Evolutionary conservation across 2,888 invertebrate species (phyloP).

Genomic region (Sympetrum striolatum): DNA sequence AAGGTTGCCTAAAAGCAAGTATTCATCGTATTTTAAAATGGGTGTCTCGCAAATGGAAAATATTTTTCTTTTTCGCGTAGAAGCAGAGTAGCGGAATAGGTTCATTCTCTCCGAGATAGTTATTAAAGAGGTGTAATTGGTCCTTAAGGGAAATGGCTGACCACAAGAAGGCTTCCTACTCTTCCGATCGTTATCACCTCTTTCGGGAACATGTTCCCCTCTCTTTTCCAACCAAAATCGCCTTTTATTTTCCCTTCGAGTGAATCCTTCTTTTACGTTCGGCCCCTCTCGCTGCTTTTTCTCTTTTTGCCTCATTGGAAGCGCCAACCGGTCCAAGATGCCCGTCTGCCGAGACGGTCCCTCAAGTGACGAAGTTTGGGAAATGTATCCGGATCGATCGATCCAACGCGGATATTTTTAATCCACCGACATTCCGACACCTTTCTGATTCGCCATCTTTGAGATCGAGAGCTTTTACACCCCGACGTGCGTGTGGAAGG

Average conservation of each 20-base stretch:
- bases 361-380: not conserved
- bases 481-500: not conserved
- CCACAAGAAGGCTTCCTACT: not conserved
- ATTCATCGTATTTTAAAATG: too few species aligned
- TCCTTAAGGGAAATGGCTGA: not conserved
- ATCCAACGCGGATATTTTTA: not conserved
- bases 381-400: not conserved
- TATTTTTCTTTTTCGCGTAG: not conserved
- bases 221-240: not conserved
- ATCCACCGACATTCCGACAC: not conserved
- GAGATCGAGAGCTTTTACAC: not conserved
- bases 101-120: not conserved
- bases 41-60: not conserved
- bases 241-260: not conserved
- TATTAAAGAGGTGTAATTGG: not conserved
- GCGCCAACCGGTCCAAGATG: constrained; percentile 3
- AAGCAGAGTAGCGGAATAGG: not conserved
- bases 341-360: not conserved
- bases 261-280: not conserved
- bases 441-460: not conserved
- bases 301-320: not conserved
- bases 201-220: not conserved
- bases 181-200: not conserved
- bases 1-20: too few species aligned
- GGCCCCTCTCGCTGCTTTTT: not conserved